phyloP scores from a whole-genome alignment of 2,797 vertebrate genomes.

The Triplophysa yarkandensis region DNA sequence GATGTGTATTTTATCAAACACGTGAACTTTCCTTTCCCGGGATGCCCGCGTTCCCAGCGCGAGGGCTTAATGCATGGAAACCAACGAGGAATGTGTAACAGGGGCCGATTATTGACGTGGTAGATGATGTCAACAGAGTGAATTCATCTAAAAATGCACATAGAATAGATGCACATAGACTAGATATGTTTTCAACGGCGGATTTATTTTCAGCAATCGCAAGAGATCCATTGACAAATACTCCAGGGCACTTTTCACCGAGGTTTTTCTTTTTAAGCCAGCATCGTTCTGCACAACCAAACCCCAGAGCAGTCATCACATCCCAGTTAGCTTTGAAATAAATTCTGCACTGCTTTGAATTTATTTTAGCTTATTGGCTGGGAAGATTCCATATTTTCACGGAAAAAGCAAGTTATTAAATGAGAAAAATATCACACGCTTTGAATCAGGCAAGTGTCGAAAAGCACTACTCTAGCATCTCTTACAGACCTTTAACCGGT shows the following conservation, averaged over 20 bases:
- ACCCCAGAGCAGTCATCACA: conserved; percentile 12
- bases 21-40: conserved; percentile 34
- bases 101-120: conserved; percentile 50
- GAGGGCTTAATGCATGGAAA: conserved; percentile 47
- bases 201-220: conserved; percentile 60
- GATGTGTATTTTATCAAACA: conserved; percentile 64
- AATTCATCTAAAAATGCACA: conserved; percentile 51
- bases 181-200: conserved; percentile 51
- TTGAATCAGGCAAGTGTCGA: conserved; percentile 41
- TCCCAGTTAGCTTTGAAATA: conserved; percentile 19
- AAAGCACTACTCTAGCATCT: conserved; percentile 9
- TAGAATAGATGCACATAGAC: conserved; percentile 9
- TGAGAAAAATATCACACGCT: conserved; percentile 10
- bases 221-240: conserved; percentile 47
- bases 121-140: conserved; percentile 52
- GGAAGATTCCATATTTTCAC: conserved; percentile 40
- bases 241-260: conserved; percentile 18
- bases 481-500: neutral
- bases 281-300: conserved; percentile 4
- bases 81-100: conserved; percentile 43
- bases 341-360: conserved; percentile 27
- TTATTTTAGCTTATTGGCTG: conserved; percentile 44
- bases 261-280: conserved; percentile 22
- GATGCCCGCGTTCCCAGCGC: conserved; percentile 18
- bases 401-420: conserved; percentile 42